Evolutionary conservation across 2,797 vertebrate genomes (phyloP).

Genomic region (Pelochelys cantorii): DNA sequence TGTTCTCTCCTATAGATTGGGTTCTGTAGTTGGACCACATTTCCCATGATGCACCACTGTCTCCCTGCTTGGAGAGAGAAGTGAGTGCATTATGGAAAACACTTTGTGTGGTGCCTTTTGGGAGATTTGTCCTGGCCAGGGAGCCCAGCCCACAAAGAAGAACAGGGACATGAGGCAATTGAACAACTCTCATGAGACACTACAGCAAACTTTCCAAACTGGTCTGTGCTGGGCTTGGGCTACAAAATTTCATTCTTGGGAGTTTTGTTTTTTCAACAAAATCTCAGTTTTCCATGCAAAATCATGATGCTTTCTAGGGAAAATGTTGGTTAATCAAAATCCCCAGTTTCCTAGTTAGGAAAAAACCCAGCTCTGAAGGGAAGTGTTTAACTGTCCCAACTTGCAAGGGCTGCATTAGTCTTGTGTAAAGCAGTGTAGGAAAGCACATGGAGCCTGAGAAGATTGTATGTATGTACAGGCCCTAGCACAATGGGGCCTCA

Average conservation of each 20-base stretch:
- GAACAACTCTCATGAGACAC: neutral
- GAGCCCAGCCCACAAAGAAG: neutral
- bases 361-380: neutral
- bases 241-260: neutral
- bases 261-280: neutral
- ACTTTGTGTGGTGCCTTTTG: neutral
- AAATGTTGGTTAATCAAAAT: neutral
- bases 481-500: too few relatives aligned
- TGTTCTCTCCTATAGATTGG: too few relatives aligned
- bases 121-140: neutral
- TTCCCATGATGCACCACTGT: too few relatives aligned
- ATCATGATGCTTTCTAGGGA: neutral
- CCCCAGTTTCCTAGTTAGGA: neutral
- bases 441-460: neutral
- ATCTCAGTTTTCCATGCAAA: neutral
- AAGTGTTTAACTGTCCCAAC: neutral
- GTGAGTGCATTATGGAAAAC: neutral
- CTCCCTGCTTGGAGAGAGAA: too few relatives aligned
- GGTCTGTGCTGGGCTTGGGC: neutral
- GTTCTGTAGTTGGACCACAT: too few relatives aligned
- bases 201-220: neutral
- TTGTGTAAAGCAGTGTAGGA: neutral
- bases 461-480: neutral
- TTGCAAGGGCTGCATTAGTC: neutral
- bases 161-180: neutral